Evolutionary conservation across 2,888 invertebrate species (phyloP).

Genomic region (Drosophila helvetica): DNA sequence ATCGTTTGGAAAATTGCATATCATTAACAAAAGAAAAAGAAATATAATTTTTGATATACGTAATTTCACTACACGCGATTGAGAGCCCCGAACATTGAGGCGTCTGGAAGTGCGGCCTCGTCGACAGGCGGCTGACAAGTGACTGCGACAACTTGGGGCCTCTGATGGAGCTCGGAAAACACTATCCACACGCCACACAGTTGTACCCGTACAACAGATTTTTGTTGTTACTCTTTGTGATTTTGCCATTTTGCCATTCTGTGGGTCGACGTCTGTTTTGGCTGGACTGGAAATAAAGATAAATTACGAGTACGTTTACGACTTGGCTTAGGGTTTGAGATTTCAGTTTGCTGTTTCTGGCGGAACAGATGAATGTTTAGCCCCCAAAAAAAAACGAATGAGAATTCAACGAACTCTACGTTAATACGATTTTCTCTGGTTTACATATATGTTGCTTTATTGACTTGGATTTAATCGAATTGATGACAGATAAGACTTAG

Average conservation of each 20-base stretch:
- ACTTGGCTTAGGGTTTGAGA: slow-evolving; percentile 20
- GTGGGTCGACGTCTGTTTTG: slow-evolving; percentile 11
- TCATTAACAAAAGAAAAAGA: slow-evolving; percentile 1
- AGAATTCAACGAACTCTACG: too few relatives aligned
- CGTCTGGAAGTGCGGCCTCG: slow-evolving; percentile 21
- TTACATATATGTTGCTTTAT: slow-evolving; percentile 49
- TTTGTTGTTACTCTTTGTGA: background rate
- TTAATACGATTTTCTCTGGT: background rate
- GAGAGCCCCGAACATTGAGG: background rate
- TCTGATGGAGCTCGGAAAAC: slow-evolving; percentile 17
- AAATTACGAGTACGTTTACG: slow-evolving; percentile 39
- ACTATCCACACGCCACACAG: slow-evolving; percentile 12
- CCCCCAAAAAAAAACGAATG: background rate
- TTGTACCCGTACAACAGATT: background rate
- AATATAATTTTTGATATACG: background rate
- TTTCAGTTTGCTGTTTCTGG: background rate
- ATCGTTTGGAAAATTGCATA: slow-evolving; percentile 4
- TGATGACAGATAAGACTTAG: slow-evolving; percentile 69
- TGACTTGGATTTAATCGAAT: slow-evolving; percentile 58
- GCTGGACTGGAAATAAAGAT: slow-evolving; percentile 44
- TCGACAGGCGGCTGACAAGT: slow-evolving; percentile 29
- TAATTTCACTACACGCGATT: slow-evolving; percentile 25
- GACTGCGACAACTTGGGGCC: slow-evolving; percentile 27
- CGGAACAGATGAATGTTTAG: background rate
- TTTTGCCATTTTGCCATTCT: background rate